These are phyloP conservation scores for Erannis defoliaria DNA, from an alignment of 2,888 invertebrate genomes.

Conservation along the genomic window DNA sequence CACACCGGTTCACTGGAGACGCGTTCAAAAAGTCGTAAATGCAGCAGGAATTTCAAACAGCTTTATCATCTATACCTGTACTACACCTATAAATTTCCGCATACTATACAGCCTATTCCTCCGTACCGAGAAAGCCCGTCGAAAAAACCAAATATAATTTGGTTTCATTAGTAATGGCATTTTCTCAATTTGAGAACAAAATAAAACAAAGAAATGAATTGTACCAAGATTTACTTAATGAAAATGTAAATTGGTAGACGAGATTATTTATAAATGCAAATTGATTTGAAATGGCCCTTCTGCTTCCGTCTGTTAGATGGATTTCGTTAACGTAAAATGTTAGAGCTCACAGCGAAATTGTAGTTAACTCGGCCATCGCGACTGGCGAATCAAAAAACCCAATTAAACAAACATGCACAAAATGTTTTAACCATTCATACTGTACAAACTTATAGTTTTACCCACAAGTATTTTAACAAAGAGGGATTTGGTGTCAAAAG, in stretches of 20 bases:
- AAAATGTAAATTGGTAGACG: slow-evolving; percentile 49
- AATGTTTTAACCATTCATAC: too few relatives aligned
- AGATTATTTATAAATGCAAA: slow-evolving; percentile 48
- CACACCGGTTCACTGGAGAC: slow-evolving; percentile 28
- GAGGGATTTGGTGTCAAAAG: slow-evolving; percentile 39
- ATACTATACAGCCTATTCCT: background rate
- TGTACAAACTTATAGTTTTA: slow-evolving; percentile 22
- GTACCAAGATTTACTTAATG: slow-evolving; percentile 45
- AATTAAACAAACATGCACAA: background rate
- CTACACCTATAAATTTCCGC: background rate
- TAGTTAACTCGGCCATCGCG: background rate
- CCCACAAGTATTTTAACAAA: slow-evolving; percentile 49
- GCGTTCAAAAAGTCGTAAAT: slow-evolving; percentile 21
- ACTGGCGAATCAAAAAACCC: background rate
- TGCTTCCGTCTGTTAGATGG: slow-evolving; percentile 36
- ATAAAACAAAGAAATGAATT: slow-evolving; percentile 42
- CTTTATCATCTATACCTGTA: background rate
- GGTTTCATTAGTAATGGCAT: slow-evolving; percentile 12
- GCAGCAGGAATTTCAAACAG: slow-evolving; percentile 1
- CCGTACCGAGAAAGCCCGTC: background rate
- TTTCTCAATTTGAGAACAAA: slow-evolving; percentile 19
- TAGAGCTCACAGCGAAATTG: slow-evolving; percentile 6
- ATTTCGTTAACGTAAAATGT: slow-evolving; percentile 33
- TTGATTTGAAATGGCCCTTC: slow-evolving; percentile 40
- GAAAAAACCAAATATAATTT: slow-evolving; percentile 14